Percentiles rank a stretch among this genome's conserved stretches.
Conservation (phyloP, 2,888 invertebrate species). For the Rambutsinella grinnellia region DNA sequence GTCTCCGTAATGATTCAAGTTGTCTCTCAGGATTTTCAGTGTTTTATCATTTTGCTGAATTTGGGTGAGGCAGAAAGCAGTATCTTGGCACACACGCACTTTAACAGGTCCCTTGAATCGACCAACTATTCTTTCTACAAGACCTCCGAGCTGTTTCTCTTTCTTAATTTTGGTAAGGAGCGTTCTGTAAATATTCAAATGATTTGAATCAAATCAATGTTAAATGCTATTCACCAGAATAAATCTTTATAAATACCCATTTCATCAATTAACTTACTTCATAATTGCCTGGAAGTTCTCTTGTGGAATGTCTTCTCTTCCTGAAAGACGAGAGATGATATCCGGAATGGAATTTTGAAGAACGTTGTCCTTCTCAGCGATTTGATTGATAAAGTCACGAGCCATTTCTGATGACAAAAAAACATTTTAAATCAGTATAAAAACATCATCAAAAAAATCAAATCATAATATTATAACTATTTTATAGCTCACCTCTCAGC, state of each 20-base stretch:
- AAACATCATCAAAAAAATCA: neutral
- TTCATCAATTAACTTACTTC: conserved; percentile 50
- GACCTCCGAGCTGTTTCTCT: conserved; percentile 59
- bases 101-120: conserved; percentile 53
- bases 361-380: conserved; percentile 62
- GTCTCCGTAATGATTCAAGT: conserved; percentile 50
- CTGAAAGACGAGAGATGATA: conserved; percentile 59
- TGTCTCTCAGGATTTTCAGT: conserved; percentile 60
- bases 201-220: neutral
- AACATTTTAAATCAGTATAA: neutral
- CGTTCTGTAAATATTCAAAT: conserved; percentile 18
- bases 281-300: conserved; percentile 56
- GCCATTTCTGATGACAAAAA: conserved; percentile 55
- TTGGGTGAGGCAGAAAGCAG: conserved; percentile 59
- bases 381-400: conserved; percentile 60
- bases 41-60: conserved; percentile 60
- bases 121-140: conserved; percentile 59
- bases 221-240: neutral
- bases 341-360: conserved; percentile 63
- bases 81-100: conserved; percentile 57
- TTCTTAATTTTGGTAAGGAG: conserved; percentile 59
- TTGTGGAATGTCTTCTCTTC: conserved; percentile 53
- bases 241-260: neutral
- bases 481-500: conserved; percentile 50
- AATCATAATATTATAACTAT: conserved; percentile 14